A percentile compares a stretch with the other conserved stretches of the same genome.
phyloP scores from a whole-genome alignment of 2,113 vertebrate species.

The Barbus barbus region DNA sequence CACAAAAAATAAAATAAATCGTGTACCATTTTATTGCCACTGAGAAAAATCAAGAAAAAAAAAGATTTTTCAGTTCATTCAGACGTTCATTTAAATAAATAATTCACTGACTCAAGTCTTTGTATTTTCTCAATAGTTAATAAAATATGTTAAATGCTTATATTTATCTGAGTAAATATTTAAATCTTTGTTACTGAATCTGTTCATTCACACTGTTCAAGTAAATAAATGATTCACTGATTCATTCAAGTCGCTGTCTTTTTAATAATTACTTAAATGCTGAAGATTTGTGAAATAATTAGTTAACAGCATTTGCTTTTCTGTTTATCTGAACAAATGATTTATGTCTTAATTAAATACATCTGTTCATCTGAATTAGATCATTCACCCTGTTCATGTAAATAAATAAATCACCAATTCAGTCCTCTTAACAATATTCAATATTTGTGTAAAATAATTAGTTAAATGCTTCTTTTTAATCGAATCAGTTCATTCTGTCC shows the following conservation, averaged over 20 bases:
- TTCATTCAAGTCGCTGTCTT: background rate
- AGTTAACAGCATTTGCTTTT: background rate
- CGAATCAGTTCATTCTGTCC: background rate
- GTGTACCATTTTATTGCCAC: background rate
- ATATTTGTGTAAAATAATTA: background rate
- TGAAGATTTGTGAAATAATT: background rate
- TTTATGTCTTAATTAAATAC: background rate
- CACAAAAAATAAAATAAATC: background rate
- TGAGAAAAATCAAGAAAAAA: background rate
- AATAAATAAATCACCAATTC: background rate
- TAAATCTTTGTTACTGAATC: too few species aligned
- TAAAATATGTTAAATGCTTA: background rate
- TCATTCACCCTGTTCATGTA: background rate
- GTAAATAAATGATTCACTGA: background rate
- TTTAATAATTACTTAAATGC: background rate
- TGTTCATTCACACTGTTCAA: too few species aligned
- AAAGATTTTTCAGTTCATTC: background rate
- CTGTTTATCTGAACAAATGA: background rate
- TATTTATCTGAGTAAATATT: too few species aligned
- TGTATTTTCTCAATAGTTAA: too few species aligned
- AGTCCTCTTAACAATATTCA: background rate
- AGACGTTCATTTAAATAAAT: background rate
- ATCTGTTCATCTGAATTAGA: background rate
- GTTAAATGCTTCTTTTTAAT: background rate
- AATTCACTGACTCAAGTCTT: background rate